Evolutionary conservation across 2,797 vertebrate species (phyloP).

Genomic region (Myotis vivesi): DNA sequence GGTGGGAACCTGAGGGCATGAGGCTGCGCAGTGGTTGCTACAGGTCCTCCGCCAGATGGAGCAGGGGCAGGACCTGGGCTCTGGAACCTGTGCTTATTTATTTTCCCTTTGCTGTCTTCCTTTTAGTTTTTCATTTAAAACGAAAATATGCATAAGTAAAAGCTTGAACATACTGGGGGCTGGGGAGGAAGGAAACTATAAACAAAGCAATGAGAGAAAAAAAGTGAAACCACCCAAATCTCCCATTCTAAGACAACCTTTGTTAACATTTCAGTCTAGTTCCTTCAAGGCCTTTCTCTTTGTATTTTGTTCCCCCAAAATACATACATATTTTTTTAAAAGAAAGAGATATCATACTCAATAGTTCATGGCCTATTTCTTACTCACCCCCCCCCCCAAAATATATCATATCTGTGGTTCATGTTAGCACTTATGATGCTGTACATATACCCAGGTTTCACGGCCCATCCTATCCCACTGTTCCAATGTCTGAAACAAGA

Average conservation of each 20-base stretch:
- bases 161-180: not conserved
- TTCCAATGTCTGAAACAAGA: not conserved
- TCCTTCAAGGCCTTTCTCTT: not conserved
- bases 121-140: slow-evolving; percentile 16
- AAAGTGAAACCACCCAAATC: not conserved
- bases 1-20: not conserved
- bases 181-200: not conserved
- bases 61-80: not conserved
- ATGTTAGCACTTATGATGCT: not conserved
- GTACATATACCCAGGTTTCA: not conserved
- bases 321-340: not conserved
- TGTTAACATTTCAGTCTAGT: not conserved
- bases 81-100: not conserved
- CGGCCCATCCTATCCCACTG: not conserved
- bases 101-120: not conserved
- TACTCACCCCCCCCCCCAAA: not conserved
- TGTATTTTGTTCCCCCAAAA: not conserved
- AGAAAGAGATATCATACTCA: not conserved
- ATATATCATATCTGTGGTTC: not conserved
- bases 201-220: not conserved
- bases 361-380: not conserved
- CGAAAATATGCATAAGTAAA: not conserved
- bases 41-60: not conserved
- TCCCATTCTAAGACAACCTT: not conserved
- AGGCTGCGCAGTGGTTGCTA: fast-evolving